Conservation (phyloP, 2,797 vertebrate genomes). For the Anableps anableps region DNA sequence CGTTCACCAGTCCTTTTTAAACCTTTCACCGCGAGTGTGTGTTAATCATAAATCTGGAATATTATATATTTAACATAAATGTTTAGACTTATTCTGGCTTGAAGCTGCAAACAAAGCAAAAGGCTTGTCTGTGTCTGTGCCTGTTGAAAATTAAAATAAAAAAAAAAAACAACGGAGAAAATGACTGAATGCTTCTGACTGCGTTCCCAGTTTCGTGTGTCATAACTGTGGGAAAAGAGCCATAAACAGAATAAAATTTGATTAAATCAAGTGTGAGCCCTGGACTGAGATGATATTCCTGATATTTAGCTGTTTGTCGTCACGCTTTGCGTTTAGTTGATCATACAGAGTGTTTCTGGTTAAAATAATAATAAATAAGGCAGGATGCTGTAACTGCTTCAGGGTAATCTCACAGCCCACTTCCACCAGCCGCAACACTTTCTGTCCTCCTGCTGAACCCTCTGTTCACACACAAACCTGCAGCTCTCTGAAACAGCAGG, state of each 20-base stretch:
- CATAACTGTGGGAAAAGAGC: background rate
- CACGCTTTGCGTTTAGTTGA: conserved; percentile 10
- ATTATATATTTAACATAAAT: background rate
- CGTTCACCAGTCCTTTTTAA: background rate
- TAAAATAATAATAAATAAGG: conserved; percentile 8
- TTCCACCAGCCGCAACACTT: conserved; percentile 34
- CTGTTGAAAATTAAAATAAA: background rate
- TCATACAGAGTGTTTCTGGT: conserved; percentile 51
- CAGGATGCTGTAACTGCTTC: conserved; percentile 50
- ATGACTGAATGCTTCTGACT: background rate
- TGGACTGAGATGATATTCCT: background rate
- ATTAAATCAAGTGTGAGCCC: background rate
- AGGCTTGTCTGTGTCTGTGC: background rate
- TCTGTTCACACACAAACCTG: conserved; percentile 33
- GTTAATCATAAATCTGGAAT: background rate
- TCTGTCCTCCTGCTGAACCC: conserved; percentile 9
- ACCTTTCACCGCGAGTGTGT: background rate
- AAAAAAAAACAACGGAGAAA: background rate
- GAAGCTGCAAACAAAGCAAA: background rate
- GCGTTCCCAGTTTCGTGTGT: conserved; percentile 4
- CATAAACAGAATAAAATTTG: background rate
- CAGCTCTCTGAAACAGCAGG: conserved; percentile 20
- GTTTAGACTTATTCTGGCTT: background rate
- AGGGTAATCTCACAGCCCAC: conserved; percentile 39
- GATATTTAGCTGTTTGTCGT: background rate